These are phyloP conservation scores for Notolabrus celidotus DNA, from an alignment of 2,797 vertebrate species.

Conservation along the genomic window DNA sequence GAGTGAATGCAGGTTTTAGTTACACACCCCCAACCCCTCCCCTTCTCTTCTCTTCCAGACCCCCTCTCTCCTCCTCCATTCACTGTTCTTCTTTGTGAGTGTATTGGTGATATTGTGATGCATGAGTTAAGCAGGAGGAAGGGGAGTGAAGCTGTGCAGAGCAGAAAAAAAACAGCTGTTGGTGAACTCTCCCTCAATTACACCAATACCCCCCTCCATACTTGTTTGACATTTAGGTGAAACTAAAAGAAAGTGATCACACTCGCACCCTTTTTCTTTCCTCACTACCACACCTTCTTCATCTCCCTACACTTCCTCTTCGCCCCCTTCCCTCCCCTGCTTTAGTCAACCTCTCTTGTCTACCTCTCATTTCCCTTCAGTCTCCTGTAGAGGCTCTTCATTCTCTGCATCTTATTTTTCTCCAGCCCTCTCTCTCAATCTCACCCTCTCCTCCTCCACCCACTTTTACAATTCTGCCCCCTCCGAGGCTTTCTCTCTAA, in stretches of 20 bases:
- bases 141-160: constrained; percentile 29
- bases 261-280: constrained; percentile 1
- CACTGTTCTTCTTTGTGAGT: constrained; percentile 59
- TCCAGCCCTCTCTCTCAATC: constrained; percentile 44
- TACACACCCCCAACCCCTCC: constrained; percentile 26
- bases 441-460: constrained; percentile 45
- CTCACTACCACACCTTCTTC: constrained; percentile 7
- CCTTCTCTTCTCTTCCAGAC: constrained; percentile 43
- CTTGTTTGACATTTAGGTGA: constrained; percentile 11
- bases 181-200: constrained; percentile 27
- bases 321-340: constrained; percentile 2
- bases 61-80: constrained; percentile 41
- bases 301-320: constrained; percentile 7
- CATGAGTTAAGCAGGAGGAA: constrained; percentile 43
- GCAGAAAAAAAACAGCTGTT: constrained; percentile 57
- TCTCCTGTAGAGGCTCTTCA: constrained; percentile 65
- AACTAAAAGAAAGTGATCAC: background rate
- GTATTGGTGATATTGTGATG: constrained; percentile 69
- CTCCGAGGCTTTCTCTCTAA: constrained; percentile 63
- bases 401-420: constrained; percentile 63
- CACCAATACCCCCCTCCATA: constrained; percentile 18
- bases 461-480: constrained; percentile 58
- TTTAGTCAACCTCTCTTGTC: constrained; percentile 57
- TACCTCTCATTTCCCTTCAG: constrained; percentile 54
- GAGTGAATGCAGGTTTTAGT: constrained; percentile 55